Conservation (phyloP, 2,797 vertebrate species). For the Melanotaenia nigrans region DNA sequence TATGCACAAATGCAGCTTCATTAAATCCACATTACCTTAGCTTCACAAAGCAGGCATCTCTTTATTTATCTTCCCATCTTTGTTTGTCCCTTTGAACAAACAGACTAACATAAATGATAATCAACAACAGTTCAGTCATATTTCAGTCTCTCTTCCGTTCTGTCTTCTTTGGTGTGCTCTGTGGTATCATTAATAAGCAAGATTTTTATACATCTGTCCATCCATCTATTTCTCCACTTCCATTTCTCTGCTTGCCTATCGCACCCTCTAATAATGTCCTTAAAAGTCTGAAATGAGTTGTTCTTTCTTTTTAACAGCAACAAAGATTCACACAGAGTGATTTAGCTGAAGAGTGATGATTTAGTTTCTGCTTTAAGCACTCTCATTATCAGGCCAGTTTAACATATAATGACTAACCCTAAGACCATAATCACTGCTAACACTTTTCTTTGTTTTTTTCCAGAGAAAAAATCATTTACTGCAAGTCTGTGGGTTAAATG, state of each 20-base stretch:
- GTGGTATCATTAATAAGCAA: slow-evolving; percentile 10
- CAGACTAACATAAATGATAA: slow-evolving; percentile 14
- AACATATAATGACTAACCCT: slow-evolving; percentile 60
- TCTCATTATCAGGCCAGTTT: slow-evolving; percentile 72
- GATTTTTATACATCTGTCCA: slow-evolving; percentile 14
- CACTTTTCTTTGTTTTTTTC: slow-evolving; percentile 18
- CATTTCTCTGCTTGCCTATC: slow-evolving; percentile 6
- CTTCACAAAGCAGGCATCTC: slow-evolving; percentile 40
- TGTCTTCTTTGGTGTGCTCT: slow-evolving; percentile 11
- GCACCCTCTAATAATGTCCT: slow-evolving; percentile 25
- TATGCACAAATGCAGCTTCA: slow-evolving; percentile 43
- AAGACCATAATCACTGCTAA: slow-evolving; percentile 53
- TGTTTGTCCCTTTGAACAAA: slow-evolving; percentile 47
- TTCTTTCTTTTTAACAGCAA: slow-evolving; percentile 52
- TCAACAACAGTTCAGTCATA: slow-evolving; percentile 44
- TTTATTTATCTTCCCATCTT: slow-evolving; percentile 33
- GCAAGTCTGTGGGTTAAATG: slow-evolving; percentile 38
- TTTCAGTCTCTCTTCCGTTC: slow-evolving; percentile 13
- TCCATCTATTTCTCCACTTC: slow-evolving; percentile 14
- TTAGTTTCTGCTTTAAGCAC: slow-evolving; percentile 61
- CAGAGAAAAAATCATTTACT: slow-evolving; percentile 45
- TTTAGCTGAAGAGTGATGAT: slow-evolving; percentile 65
- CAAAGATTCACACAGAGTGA: slow-evolving; percentile 66
- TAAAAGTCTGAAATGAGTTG: slow-evolving; percentile 42
- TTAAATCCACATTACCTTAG: slow-evolving; percentile 63